phyloP scores from a whole-genome alignment of 2,888 invertebrate genomes.

The Acrobasis consociella region DNA sequence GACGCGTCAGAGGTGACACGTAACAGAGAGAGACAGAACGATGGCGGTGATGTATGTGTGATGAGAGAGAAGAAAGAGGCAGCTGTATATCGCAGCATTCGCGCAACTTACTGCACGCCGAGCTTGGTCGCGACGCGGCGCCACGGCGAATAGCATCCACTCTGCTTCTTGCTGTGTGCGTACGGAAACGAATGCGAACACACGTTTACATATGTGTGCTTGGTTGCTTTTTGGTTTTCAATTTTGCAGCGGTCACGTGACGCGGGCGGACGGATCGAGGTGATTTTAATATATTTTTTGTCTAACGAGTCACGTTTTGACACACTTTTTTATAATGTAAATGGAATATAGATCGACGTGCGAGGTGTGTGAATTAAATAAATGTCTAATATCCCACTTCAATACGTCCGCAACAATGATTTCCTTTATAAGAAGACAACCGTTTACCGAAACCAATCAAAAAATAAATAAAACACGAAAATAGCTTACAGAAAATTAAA shows the following conservation, averaged over 20 bases:
- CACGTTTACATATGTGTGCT: slow-evolving; percentile 76
- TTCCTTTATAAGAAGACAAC: slow-evolving; percentile 54
- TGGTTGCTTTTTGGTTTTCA: slow-evolving; percentile 34
- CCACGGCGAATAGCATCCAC: slow-evolving; percentile 95
- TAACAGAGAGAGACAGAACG: slow-evolving; percentile 52
- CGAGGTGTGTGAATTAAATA: not conserved
- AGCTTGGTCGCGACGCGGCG: slow-evolving; percentile 96
- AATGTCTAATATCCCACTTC: slow-evolving; percentile 34
- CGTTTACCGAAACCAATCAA: slow-evolving; percentile 45
- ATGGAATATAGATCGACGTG: not conserved
- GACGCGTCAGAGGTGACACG: slow-evolving; percentile 41
- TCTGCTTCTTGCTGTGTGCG: slow-evolving; percentile 85
- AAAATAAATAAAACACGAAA: slow-evolving; percentile 45
- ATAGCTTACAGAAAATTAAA: slow-evolving; percentile 48
- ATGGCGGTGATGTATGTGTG: slow-evolving; percentile 58
- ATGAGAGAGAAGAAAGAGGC: slow-evolving; percentile 66
- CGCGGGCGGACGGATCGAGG: slow-evolving; percentile 49
- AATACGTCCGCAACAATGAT: slow-evolving; percentile 40
- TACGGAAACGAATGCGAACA: slow-evolving; percentile 56
- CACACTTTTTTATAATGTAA: not conserved
- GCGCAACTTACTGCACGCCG: slow-evolving; percentile 95
- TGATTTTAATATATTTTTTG: slow-evolving; percentile 26
- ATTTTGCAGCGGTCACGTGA: slow-evolving; percentile 33
- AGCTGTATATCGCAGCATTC: slow-evolving; percentile 59
- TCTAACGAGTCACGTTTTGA: not conserved